Conservation (phyloP, 1,140 invertebrate genomes). For the Aphelenchoides avenae region DNA sequence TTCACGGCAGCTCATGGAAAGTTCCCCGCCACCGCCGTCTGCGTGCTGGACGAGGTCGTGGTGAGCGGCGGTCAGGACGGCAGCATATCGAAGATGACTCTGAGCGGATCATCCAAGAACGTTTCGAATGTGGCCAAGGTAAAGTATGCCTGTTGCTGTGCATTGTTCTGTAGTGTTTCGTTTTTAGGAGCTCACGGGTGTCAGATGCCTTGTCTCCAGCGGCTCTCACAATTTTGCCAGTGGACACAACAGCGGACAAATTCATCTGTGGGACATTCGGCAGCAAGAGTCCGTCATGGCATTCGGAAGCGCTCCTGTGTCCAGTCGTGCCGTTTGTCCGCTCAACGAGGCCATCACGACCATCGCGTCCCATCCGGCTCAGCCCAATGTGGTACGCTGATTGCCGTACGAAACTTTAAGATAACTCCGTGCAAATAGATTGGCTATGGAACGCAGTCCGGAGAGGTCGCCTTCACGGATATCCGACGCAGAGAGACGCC, state of each 20-base stretch:
- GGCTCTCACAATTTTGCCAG: neutral
- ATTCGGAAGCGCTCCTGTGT: slow-evolving; percentile 2
- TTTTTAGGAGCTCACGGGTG: too few species aligned
- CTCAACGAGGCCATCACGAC: slow-evolving; percentile 20
- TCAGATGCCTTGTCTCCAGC: neutral
- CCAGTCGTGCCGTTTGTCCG: slow-evolving; percentile 8
- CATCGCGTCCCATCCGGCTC: slow-evolving; percentile 22
- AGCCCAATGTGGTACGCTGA: slow-evolving; percentile 19
- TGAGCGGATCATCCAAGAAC: neutral
- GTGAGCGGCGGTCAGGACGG: neutral
- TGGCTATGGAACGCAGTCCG: slow-evolving; percentile 19
- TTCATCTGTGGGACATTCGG: slow-evolving; percentile 1
- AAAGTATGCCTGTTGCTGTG: too few species aligned
- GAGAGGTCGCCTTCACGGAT: slow-evolving; percentile 25
- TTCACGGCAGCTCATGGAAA: neutral
- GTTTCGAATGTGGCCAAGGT: too few species aligned
- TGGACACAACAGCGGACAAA: neutral
- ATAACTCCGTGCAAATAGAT: slow-evolving; percentile 10
- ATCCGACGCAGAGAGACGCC: slow-evolving; percentile 21
- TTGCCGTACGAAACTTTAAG: neutral
- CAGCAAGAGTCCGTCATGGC: neutral
- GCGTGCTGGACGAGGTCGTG: neutral
- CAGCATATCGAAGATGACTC: neutral
- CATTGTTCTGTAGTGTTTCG: too few species aligned
- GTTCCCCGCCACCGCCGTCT: neutral